These are phyloP conservation scores for Epizoanthus stellaris DNA, from an alignment of 92 coral and sea anemone genomes.

Conservation along the genomic window DNA sequence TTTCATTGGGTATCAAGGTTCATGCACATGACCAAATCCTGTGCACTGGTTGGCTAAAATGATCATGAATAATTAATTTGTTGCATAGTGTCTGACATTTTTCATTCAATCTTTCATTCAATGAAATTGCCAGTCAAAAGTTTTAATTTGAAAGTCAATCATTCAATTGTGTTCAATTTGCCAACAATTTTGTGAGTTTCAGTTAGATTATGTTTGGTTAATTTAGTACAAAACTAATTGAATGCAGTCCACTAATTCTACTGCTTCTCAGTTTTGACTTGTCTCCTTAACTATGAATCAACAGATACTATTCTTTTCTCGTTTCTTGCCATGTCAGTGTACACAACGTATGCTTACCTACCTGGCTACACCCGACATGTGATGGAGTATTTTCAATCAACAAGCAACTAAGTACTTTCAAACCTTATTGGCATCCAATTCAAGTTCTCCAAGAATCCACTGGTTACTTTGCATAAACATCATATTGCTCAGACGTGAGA, in stretches of 20 bases:
- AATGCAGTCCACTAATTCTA: too few species aligned
- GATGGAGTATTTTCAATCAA: constrained; percentile 61
- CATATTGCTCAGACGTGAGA: neutral
- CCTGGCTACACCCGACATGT: constrained; percentile 87
- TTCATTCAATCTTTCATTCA: too few species aligned
- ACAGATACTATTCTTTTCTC: constrained; percentile 85
- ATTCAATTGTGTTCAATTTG: neutral
- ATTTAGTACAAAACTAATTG: too few species aligned
- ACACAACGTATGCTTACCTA: constrained; percentile 90
- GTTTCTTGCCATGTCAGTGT: constrained; percentile 93
- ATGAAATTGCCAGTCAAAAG: too few species aligned
- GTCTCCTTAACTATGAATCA: constrained; percentile 63
- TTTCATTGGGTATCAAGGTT: too few species aligned
- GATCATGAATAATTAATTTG: too few species aligned
- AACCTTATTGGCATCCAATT: neutral
- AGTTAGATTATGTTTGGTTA: too few species aligned
- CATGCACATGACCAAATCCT: too few species aligned
- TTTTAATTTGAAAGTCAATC: too few species aligned
- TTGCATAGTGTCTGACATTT: too few species aligned
- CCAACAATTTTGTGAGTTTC: neutral
- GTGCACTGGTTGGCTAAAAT: too few species aligned
- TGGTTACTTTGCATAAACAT: neutral
- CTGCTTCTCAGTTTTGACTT: neutral
- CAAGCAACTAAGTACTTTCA: constrained; percentile 5
- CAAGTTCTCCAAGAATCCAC: neutral